phyloP scores from a whole-genome alignment of 2,113 vertebrate species.

The Malurus cyaneus region DNA sequence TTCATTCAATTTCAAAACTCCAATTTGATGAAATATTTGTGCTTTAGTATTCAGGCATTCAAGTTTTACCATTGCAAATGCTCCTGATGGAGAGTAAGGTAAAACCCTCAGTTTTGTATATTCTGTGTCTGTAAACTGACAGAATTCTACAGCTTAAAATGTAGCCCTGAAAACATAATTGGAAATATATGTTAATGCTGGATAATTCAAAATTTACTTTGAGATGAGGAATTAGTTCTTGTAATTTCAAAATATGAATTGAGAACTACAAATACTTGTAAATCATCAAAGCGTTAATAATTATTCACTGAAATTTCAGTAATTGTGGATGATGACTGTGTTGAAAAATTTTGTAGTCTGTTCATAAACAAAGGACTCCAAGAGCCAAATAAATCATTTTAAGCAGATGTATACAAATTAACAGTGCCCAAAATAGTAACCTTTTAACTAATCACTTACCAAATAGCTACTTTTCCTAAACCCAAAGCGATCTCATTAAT shows the following conservation, averaged over 20 bases:
- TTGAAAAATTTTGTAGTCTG: neutral
- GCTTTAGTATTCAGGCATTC: neutral
- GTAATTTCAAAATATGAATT: neutral
- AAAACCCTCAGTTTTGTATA: neutral
- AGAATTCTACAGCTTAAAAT: neutral
- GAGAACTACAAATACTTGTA: slow-evolving; percentile 40
- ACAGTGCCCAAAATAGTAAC: neutral
- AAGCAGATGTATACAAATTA: slow-evolving; percentile 20
- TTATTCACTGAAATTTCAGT: slow-evolving; percentile 23
- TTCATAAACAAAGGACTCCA: slow-evolving; percentile 18
- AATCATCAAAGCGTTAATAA: slow-evolving; percentile 17
- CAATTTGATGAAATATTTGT: neutral
- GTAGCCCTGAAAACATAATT: neutral
- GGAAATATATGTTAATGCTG: neutral
- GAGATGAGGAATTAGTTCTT: neutral
- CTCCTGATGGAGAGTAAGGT: neutral
- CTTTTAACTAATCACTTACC: neutral
- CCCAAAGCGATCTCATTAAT: neutral
- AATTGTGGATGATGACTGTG: slow-evolving; percentile 2
- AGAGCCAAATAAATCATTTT: neutral
- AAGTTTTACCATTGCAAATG: neutral
- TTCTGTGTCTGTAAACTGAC: neutral
- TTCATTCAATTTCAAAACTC: neutral
- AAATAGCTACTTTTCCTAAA: slow-evolving; percentile 4
- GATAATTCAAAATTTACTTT: neutral